Evolutionary conservation across 1,140 invertebrate genomes (phyloP).

Genomic region (Drusus annulatus): DNA sequence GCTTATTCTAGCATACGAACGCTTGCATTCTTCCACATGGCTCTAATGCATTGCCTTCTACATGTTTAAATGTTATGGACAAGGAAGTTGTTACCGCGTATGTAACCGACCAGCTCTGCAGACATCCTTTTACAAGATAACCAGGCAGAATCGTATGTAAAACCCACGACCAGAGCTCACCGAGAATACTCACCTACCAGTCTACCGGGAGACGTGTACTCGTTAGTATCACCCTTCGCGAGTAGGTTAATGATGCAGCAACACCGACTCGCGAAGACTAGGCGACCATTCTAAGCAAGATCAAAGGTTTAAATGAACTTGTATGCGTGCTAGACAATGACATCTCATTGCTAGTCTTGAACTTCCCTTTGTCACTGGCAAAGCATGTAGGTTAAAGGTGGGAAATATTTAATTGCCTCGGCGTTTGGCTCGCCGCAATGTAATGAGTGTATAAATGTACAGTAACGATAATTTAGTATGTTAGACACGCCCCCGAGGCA

Average conservation of each 20-base stretch:
- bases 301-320: constrained; percentile 33
- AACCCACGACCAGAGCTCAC: background rate
- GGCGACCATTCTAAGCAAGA: constrained; percentile 34
- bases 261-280: constrained; percentile 17
- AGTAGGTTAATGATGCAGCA: constrained; percentile 37
- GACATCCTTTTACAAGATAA: constrained; percentile 8
- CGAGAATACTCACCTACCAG: background rate
- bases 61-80: constrained; percentile 31
- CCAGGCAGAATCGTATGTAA: background rate
- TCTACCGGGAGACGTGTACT: too few relatives aligned
- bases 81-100: constrained; percentile 43
- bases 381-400: constrained; percentile 1
- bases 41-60: constrained; percentile 45
- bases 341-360: constrained; percentile 36
- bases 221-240: background rate
- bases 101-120: background rate
- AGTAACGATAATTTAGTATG: constrained; percentile 13
- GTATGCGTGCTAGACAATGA: constrained; percentile 14
- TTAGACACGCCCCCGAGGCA: background rate
- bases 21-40: constrained; percentile 48
- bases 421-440: background rate
- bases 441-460: background rate
- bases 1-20: constrained; percentile 22
- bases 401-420: constrained; percentile 16
- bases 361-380: constrained; percentile 31